Percentiles rank a stretch among this genome's conserved stretches.
Evolutionary conservation across 2,888 invertebrate genomes (phyloP).

Genomic region (Chironomus tentans): DNA sequence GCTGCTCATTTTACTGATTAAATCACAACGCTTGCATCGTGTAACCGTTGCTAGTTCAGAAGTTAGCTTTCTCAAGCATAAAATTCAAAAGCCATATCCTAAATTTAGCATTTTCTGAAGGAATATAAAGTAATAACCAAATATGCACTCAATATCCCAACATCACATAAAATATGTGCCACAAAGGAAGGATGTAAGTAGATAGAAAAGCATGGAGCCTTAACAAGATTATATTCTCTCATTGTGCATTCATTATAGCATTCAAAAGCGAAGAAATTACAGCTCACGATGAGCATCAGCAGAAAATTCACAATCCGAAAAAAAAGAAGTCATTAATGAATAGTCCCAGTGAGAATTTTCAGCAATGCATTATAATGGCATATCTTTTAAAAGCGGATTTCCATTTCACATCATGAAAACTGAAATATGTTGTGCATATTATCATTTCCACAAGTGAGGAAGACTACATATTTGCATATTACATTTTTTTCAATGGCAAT

Average conservation of each 20-base stretch:
- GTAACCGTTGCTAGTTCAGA: no score
- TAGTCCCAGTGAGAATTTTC: not conserved
- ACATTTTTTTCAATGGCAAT: not conserved
- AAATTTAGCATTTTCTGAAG: no score
- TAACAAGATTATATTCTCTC: not conserved
- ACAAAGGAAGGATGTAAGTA: not conserved
- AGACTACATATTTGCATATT: not conserved
- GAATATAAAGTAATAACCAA: no score
- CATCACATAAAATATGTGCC: not conserved
- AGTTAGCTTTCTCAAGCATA: no score
- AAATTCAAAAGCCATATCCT: no score
- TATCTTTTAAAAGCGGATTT: not conserved
- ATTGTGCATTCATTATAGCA: not conserved
- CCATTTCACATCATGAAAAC: not conserved
- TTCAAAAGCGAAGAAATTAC: not conserved
- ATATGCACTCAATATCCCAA: not conserved
- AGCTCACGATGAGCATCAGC: no score
- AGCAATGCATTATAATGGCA: not conserved
- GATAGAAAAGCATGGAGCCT: not conserved
- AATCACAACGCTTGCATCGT: no score
- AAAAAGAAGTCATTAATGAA: slow-evolving; percentile 4
- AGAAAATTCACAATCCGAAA: not conserved
- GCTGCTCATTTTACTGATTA: no score
- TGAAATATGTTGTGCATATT: not conserved
- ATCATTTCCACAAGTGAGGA: not conserved